phyloP scores from a whole-genome alignment of 2,888 invertebrate genomes.

The Polylopha cassiicola region DNA sequence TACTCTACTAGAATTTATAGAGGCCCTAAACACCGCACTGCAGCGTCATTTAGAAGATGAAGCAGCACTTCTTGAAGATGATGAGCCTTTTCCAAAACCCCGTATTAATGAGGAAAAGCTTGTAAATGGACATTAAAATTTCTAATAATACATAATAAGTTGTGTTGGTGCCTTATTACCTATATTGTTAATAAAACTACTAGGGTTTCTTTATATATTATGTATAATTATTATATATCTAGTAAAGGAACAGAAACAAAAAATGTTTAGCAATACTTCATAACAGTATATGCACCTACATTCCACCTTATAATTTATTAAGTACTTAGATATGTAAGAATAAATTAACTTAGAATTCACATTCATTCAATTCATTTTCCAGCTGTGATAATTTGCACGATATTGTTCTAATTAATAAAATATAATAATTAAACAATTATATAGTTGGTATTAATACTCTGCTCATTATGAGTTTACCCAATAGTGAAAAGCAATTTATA shows the following conservation, averaged over 20 bases:
- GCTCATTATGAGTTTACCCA: no score
- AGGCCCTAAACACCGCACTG: slow-evolving; percentile 42
- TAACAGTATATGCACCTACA: no score
- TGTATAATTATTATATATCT: no score
- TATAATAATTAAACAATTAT: slow-evolving; percentile 6
- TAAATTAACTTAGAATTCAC: no score
- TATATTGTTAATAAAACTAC: no score
- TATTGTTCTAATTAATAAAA: background rate
- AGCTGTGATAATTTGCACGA: slow-evolving; percentile 11
- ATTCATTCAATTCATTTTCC: no score
- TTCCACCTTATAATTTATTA: no score
- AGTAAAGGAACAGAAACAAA: no score
- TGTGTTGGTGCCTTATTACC: background rate
- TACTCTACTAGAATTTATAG: slow-evolving; percentile 33
- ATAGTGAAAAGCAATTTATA: no score
- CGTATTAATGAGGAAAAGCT: background rate
- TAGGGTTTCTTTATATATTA: no score
- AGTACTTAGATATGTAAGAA: slow-evolving; percentile 6
- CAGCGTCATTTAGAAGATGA: slow-evolving; percentile 41
- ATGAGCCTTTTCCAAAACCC: slow-evolving; percentile 9
- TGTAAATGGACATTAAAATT: slow-evolving; percentile 14
- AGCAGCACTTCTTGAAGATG: slow-evolving; percentile 28
- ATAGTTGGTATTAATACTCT: no score
- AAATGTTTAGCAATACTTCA: no score
- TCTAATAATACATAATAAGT: background rate